phyloP scores from a whole-genome alignment of 2,797 vertebrate genomes.

The Lepilemur ruficaudatus region DNA sequence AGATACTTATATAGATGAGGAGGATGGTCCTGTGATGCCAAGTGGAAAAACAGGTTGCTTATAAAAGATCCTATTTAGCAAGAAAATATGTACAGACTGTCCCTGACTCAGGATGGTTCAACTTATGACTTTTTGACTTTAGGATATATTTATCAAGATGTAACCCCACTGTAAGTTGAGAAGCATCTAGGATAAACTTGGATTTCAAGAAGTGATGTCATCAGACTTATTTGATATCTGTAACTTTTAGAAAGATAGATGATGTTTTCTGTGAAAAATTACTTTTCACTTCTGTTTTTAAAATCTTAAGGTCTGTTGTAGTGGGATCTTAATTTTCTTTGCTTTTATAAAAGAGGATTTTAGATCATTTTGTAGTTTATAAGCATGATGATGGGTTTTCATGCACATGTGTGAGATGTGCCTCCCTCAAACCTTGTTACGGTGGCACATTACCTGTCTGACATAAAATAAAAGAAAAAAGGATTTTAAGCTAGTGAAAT shows the following conservation, averaged over 20 bases:
- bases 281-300: background rate
- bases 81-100: background rate
- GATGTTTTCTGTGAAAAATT: background rate
- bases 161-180: background rate
- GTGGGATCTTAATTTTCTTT: background rate
- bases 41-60: background rate
- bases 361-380: background rate
- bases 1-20: rapidly evolving
- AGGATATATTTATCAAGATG: background rate
- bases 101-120: background rate
- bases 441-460: background rate
- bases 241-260: background rate
- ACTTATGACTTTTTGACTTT: background rate
- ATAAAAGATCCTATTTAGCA: background rate
- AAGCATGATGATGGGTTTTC: background rate
- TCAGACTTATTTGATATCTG: background rate
- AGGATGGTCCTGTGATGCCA: background rate
- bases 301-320: background rate
- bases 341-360: background rate
- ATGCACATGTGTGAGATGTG: background rate
- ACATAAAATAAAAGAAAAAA: background rate
- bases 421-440: background rate
- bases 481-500: background rate
- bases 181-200: background rate
- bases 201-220: background rate